Base-by-base conservation (phyloP, 1,140 invertebrate genomes). In the Eumaeus atala region DNA sequence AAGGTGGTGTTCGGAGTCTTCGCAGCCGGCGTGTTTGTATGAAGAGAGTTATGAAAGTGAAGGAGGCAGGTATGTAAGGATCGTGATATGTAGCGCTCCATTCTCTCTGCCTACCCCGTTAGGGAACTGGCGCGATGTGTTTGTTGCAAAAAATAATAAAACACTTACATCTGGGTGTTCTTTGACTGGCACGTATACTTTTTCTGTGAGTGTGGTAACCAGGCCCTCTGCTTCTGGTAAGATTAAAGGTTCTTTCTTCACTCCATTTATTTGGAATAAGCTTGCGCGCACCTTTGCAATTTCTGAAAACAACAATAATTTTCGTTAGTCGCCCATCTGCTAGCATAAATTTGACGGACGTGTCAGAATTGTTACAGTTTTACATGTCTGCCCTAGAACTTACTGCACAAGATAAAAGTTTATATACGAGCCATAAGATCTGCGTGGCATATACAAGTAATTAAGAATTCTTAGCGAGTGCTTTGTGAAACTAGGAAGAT, bases 101-200 rank as follows among this genome's bases (percentile, higher is more conserved):
- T n/a, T n/a, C n/a, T n/a, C n/a, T n/a, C n/a, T n/a, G n/a, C n/a
- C n/a, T n/a, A n/a, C n/a, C n/a, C n/a, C n/a, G n/a, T n/a, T n/a
- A n/a, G n/a, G n/a, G n/a, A n/a, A n/a, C n/a, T n/a, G n/a, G n/a
- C n/a, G n/a, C n/a, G n/a, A n/a, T n/a, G n/a, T n/a, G n/a, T n/a
- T n/a, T n/a, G n/a, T n/a, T n/a, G n/a, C n/a, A n/a, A n/a, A n/a
- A n/a, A n/a, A 18, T 33, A 6, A 38, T 38, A 51, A 51, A 53
- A 48, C 77, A 96, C 95, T 97, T 91, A 99, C 98, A 87, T 99
- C 98, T 90, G 98, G 98, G 89, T 99, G 96, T 88, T 99, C 97
- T 92, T 99, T 98, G 65, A 98, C 96, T 86, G 98, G 98, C 76
- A 99, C 97, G 90, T 97, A 99, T 72, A 99, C 95, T 93, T 99